Evolutionary conservation across 53 echinoderm and acorn worm species (phyloP).

Genomic region (Arbacia lixula): DNA sequence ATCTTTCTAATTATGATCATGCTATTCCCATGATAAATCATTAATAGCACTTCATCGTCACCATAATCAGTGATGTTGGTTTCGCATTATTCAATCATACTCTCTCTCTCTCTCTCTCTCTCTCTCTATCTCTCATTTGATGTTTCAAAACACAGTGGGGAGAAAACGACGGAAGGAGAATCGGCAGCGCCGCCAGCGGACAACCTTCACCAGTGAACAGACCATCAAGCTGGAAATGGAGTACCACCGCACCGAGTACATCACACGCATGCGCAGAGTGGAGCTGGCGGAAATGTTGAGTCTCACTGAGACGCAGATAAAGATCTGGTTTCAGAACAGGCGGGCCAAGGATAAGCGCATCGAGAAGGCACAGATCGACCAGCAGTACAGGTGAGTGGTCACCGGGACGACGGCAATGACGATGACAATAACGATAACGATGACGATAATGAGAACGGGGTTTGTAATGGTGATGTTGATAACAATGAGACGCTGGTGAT

Average conservation of each 20-base stretch:
- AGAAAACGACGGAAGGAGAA: conserved; percentile 82
- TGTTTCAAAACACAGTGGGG: conserved; percentile 64
- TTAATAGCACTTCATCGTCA: no score
- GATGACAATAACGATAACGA: no score
- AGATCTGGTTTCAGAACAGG: conserved; percentile 98
- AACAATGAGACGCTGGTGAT: no score
- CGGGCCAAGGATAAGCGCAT: conserved; percentile 97
- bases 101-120: not conserved
- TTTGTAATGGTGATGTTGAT: no score
- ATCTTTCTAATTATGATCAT: no score
- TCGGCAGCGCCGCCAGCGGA: conserved; percentile 84
- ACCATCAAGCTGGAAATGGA: conserved; percentile 90
- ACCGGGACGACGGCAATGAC: no score
- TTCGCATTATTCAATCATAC: not conserved
- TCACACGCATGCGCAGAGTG: conserved; percentile 84
- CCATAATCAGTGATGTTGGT: no score
- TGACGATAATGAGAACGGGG: no score
- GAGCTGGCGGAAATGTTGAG: conserved; percentile 83
- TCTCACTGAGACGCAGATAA: conserved; percentile 92
- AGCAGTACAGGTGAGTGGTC: conserved; percentile 79
- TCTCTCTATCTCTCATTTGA: no score
- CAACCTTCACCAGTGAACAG: conserved; percentile 97
- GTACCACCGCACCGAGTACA: conserved; percentile 89
- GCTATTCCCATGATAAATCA: no score
- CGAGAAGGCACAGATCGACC: conserved; percentile 96